Percentiles rank a stretch among this genome's conserved stretches.
Conservation (phyloP, 2,113 vertebrate genomes). For the Arvicanthis niloticus region DNA sequence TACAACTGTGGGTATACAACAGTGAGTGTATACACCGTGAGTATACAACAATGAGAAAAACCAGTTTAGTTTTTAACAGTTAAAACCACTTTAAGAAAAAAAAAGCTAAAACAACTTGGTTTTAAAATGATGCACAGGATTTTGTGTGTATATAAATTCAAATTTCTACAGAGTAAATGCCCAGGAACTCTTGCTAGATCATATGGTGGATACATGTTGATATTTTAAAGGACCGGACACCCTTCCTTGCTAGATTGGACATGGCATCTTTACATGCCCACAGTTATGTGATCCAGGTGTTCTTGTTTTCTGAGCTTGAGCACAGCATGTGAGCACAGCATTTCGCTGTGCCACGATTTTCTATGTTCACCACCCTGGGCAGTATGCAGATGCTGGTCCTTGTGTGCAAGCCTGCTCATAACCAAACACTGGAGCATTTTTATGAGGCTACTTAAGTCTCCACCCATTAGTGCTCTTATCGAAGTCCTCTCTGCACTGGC, state of each 20-base stretch:
- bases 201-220: neutral
- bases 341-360: neutral
- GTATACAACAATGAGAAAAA: neutral
- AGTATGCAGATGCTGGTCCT: neutral
- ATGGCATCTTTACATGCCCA: neutral
- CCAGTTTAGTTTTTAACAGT: neutral
- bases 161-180: slow-evolving; percentile 18
- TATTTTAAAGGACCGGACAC: neutral
- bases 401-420: neutral
- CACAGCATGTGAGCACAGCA: neutral
- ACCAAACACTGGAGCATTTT: neutral
- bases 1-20: no score
- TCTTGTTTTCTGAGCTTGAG: neutral
- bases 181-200: neutral
- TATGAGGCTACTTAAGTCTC: neutral
- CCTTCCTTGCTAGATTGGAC: neutral
- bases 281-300: neutral
- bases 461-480: neutral
- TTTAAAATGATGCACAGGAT: neutral
- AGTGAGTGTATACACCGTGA: neutral
- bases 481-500: neutral
- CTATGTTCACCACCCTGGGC: neutral
- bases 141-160: neutral
- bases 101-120: neutral
- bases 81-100: neutral